These are phyloP conservation scores for Tiaroga cobitis DNA, from an alignment of 2,797 vertebrate genomes.

Conservation along the genomic window DNA sequence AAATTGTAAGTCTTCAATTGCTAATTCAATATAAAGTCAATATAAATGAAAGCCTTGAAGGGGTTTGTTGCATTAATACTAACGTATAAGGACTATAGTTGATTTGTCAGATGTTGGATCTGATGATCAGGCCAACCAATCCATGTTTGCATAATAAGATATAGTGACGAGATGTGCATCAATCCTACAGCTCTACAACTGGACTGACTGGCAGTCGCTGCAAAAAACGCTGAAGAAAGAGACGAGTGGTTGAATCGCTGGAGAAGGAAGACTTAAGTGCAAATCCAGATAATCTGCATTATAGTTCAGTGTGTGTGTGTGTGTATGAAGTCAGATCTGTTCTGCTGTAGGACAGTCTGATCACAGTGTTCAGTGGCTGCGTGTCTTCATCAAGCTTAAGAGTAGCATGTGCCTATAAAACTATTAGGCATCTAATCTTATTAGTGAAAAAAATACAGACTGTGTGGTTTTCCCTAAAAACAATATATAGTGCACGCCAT, in stretches of 20 bases:
- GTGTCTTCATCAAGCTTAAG: constrained; percentile 70
- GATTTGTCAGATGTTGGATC: neutral
- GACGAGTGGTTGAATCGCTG: neutral
- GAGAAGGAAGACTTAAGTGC: neutral
- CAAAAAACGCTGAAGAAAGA: neutral
- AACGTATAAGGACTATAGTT: neutral
- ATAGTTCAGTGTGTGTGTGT: constrained; percentile 19
- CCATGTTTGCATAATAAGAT: constrained; percentile 23
- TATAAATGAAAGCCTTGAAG: neutral
- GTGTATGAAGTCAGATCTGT: constrained; percentile 73
- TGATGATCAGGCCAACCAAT: neutral
- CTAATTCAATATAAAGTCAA: neutral
- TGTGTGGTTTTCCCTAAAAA: neutral
- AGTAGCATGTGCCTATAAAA: constrained; percentile 8
- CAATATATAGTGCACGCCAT: neutral
- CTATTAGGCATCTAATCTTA: neutral
- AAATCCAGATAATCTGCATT: neutral
- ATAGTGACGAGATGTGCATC: neutral
- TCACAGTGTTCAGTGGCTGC: constrained; percentile 82
- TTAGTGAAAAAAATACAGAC: neutral
- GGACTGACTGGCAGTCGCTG: too few relatives aligned
- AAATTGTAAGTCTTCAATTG: neutral
- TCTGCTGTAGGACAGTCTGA: constrained; percentile 72
- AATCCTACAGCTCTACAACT: neutral
- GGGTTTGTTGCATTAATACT: neutral